Evolutionary conservation across 2,797 vertebrate species (phyloP).

Genomic region (Pristis pectinata): DNA sequence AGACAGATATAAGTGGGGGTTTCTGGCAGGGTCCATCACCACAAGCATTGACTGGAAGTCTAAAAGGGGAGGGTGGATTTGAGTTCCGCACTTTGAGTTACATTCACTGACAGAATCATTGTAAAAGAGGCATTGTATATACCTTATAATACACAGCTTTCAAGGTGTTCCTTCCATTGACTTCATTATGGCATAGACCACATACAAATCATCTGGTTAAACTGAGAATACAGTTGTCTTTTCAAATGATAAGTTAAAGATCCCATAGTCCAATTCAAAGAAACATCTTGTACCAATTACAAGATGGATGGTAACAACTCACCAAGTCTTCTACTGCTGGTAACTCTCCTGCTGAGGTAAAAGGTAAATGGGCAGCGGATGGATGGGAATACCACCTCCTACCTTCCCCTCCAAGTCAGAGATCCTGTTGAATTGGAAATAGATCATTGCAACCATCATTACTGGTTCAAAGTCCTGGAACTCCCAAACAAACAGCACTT

Average conservation of each 20-base stretch:
- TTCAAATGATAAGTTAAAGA: background rate
- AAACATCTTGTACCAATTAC: too few relatives aligned
- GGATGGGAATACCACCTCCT: too few relatives aligned
- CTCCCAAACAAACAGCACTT: too few relatives aligned
- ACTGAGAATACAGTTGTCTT: background rate
- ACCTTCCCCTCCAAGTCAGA: too few relatives aligned
- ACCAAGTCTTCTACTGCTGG: too few relatives aligned
- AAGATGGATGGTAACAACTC: too few relatives aligned
- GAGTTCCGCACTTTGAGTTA: background rate
- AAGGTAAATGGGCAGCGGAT: background rate
- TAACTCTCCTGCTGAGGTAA: too few relatives aligned
- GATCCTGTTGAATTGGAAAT: too few relatives aligned
- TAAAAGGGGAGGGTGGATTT: background rate
- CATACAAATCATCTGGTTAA: background rate
- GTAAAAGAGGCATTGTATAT: background rate
- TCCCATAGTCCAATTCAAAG: background rate
- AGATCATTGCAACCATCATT: too few relatives aligned
- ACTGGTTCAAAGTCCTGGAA: too few relatives aligned
- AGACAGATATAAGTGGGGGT: background rate
- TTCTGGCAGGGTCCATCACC: background rate
- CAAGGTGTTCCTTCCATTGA: background rate
- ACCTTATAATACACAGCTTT: background rate
- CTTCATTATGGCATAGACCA: background rate
- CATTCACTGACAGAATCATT: background rate
- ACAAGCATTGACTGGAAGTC: background rate